phyloP scores from a whole-genome alignment of 2,113 vertebrate genomes.

The Sialia sialis region DNA sequence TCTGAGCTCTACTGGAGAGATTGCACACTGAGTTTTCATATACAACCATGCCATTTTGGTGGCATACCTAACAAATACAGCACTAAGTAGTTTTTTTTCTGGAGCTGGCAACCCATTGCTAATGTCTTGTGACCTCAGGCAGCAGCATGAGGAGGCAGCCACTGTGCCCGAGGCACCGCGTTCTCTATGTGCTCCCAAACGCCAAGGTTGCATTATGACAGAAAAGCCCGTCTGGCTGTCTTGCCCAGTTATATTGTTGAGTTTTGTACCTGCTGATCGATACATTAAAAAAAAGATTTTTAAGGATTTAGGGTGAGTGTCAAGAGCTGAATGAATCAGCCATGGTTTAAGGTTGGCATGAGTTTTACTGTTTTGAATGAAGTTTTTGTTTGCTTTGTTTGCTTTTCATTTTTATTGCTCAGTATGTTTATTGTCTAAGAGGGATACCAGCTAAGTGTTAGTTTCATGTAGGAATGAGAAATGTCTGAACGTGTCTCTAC shows the following conservation, averaged over 20 bases:
- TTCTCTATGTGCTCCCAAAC: background rate
- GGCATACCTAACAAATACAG: background rate
- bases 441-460: background rate
- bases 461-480: background rate
- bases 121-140: background rate
- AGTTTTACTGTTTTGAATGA: background rate
- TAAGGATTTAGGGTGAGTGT: background rate
- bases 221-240: background rate
- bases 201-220: background rate
- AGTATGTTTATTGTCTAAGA: background rate
- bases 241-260: background rate
- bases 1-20: background rate
- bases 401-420: background rate
- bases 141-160: background rate
- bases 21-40: background rate
- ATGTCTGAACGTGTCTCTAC: background rate
- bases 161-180: accelerated
- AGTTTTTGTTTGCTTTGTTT: background rate
- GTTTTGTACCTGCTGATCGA: background rate
- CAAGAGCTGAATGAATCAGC: background rate
- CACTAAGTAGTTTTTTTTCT: background rate
- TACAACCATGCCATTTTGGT: background rate
- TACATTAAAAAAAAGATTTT: background rate
- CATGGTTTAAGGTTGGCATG: background rate
- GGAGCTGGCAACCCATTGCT: background rate